Evolutionary conservation across 2,888 invertebrate genomes (phyloP).

Genomic region (Sinotaia quadrata): DNA sequence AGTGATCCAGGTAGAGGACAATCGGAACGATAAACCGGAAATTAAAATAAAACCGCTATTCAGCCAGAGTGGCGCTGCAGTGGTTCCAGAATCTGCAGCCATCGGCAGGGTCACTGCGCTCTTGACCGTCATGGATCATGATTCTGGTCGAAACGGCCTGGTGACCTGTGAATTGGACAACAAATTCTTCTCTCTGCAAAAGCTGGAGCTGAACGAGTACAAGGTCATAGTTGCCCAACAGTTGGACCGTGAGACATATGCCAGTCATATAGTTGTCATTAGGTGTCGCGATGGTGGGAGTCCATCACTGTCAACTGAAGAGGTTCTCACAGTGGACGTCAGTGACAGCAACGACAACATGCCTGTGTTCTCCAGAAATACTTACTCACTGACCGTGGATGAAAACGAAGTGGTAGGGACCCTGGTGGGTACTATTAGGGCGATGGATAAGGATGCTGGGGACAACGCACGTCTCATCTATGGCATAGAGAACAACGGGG

Average conservation of each 20-base stretch:
- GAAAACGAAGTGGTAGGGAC: slow-evolving; percentile 38
- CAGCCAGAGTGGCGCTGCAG: slow-evolving; percentile 27
- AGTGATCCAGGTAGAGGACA: slow-evolving; percentile 33
- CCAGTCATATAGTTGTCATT: slow-evolving; percentile 31
- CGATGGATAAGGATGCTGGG: slow-evolving; percentile 35
- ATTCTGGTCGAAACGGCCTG: slow-evolving; percentile 37
- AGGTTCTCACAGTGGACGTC: slow-evolving; percentile 31
- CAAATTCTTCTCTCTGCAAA: slow-evolving; percentile 32
- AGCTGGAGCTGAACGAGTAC: slow-evolving; percentile 32
- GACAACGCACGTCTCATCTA: slow-evolving; percentile 37
- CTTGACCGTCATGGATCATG: slow-evolving; percentile 36
- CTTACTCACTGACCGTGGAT: slow-evolving; percentile 33
- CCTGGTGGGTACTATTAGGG: slow-evolving; percentile 34
- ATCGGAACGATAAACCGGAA: slow-evolving; percentile 37
- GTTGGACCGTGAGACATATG: slow-evolving; percentile 33
- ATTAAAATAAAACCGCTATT: slow-evolving; percentile 32
- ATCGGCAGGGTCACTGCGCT: slow-evolving; percentile 33
- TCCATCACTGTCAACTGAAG: slow-evolving; percentile 33
- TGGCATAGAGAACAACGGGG: slow-evolving; percentile 26
- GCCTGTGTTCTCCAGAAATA: slow-evolving; percentile 32
- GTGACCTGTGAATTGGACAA: slow-evolving; percentile 31
- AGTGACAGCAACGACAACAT: slow-evolving; percentile 40
- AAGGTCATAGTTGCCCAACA: slow-evolving; percentile 32
- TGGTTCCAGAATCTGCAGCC: slow-evolving; percentile 36
- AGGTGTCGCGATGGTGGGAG: slow-evolving; percentile 36